phyloP scores from a whole-genome alignment of 1,140 invertebrate species.

The Megathymus violae region DNA sequence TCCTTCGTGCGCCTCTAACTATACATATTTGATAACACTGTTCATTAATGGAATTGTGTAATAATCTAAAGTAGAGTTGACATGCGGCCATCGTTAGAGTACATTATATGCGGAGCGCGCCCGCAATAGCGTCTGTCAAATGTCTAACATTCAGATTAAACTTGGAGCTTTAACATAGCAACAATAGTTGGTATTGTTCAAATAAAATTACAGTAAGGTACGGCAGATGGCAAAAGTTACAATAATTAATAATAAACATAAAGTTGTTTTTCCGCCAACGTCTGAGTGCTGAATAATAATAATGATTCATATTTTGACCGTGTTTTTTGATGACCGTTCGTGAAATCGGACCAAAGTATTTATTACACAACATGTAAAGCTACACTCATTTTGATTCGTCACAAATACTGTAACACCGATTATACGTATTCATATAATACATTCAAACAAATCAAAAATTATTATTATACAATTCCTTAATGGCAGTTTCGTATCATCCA shows the following conservation, averaged over 20 bases:
- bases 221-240: conserved; percentile 38
- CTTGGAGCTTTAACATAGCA: conserved; percentile 18
- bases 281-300: not conserved
- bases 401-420: not conserved
- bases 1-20: not conserved
- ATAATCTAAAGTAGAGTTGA: conserved; percentile 27
- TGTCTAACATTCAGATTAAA: conserved; percentile 36
- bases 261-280: not conserved
- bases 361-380: not conserved
- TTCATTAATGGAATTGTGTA: not conserved
- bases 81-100: conserved; percentile 22
- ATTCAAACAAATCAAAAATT: no score
- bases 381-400: not conserved
- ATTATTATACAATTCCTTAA: no score
- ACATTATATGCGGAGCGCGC: conserved; percentile 33
- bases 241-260: not conserved
- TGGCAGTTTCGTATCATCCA: no score
- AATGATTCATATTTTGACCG: not conserved
- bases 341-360: not conserved
- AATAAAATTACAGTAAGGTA: conserved; percentile 1
- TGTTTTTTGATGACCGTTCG: not conserved
- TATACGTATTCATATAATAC: no score
- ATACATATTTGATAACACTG: not conserved
- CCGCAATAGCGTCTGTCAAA: conserved; percentile 33
- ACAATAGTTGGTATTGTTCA: conserved; percentile 6